Evolutionary conservation across 2,888 invertebrate genomes (phyloP), one percentile per base, ranked within the genome.

Genomic region (Thalpophila matura): DNA sequence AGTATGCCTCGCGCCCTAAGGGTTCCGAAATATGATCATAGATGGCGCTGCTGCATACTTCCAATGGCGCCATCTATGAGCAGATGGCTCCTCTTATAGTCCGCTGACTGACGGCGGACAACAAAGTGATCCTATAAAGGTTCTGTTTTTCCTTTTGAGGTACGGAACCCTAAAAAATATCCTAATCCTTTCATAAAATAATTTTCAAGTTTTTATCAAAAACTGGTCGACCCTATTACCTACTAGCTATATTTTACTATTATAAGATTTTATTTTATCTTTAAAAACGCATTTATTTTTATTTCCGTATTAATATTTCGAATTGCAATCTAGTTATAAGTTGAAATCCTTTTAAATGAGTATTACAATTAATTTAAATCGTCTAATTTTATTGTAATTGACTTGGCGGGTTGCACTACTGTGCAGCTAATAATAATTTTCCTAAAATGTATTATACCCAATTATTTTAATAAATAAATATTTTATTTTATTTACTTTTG

Each of bases 201-300:
- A n/a, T n/a, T n/a, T n/a, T n/a, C n/a, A n/a, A 40, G 58, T 64
- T 50, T 9, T 59, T 76, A 78, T 71, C 9, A 78, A 78, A 76
- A 78, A 61, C 75, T 78, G 76, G 76, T 76, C 76, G 76, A 76
- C 75, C 14, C 12, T 38, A n/a, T n/a, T 40, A 18, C 10, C 37
- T 14, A 12, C 12, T 74, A 69, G 26, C 14, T 33, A 37, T 38
- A 56, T 35, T 54, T 47, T 57, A 46, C 18, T 66, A 51, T 66
- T 40, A 40, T 29, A 46, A 57, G 29, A 54, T 40, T 74, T 45
- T 57, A 57, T 54, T 55, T 55, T 57, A 18, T 37, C 7, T 18
- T 62, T 62, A 35, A 45, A 14, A n/a, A n/a, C n/a, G 69, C 66
- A 74, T 77, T 76, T 74, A 65, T 57, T 64, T 73, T 68, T 61